phyloP scores from a whole-genome alignment of 2,113 vertebrate species.

The Elanoides forficatus region DNA sequence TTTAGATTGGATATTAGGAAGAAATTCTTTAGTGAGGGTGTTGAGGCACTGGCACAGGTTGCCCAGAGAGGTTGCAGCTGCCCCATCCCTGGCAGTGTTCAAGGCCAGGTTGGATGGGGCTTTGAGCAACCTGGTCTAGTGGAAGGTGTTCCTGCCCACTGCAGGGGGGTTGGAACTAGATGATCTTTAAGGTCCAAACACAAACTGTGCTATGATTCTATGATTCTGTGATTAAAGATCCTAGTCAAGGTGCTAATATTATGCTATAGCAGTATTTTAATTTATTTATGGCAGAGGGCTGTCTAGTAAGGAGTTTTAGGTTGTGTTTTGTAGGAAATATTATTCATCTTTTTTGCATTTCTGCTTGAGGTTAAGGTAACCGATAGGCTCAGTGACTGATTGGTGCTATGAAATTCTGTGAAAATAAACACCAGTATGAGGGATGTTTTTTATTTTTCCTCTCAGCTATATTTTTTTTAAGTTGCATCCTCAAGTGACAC shows the following conservation, averaged over 20 bases:
- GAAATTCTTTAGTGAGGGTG: not conserved
- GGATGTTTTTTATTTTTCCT: not conserved
- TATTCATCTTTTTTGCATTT: not conserved
- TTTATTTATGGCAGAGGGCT: not conserved
- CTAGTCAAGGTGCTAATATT: not conserved
- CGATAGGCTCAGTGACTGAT: not conserved
- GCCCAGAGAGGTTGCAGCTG: not conserved
- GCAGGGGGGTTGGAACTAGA: accelerated
- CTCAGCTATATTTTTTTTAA: not conserved
- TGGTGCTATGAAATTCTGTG: not conserved
- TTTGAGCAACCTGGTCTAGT: not conserved
- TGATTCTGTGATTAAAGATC: not conserved
- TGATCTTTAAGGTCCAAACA: not conserved
- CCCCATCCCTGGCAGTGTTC: not conserved
- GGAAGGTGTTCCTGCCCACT: not conserved
- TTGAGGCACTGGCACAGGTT: not conserved
- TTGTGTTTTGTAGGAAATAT: not conserved
- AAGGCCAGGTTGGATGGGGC: not conserved
- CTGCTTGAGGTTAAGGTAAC: not conserved
- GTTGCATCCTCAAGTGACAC: not conserved
- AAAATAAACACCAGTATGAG: not conserved
- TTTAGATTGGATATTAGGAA: not conserved
- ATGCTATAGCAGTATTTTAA: not conserved
- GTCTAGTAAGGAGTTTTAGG: not conserved
- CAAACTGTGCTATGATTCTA: not conserved